Percentiles rank a stretch among this genome's conserved stretches.
These are phyloP conservation scores for Ctenoplectra terminalis DNA, from an alignment of 1,140 invertebrate genomes.

Conservation along the genomic window DNA sequence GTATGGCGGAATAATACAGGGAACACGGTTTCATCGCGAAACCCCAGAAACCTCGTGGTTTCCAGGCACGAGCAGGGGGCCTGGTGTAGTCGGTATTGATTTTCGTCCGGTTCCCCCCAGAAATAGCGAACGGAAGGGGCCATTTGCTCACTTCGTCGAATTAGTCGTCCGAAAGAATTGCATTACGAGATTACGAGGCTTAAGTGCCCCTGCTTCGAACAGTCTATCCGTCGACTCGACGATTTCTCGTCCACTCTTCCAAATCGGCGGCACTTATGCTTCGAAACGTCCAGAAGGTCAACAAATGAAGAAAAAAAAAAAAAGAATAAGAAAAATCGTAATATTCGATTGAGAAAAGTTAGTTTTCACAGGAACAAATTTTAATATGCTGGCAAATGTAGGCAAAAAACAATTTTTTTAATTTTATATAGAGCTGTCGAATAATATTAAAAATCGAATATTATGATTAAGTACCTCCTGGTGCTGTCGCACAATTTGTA, in stretches of 20 bases:
- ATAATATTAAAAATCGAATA: too few relatives aligned
- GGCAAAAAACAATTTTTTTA: too few relatives aligned
- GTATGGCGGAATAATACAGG: background rate
- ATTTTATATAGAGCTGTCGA: too few relatives aligned
- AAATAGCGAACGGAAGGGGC: constrained; percentile 50
- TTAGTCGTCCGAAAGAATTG: constrained; percentile 67
- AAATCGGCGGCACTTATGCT: background rate
- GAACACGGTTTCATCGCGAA: constrained; percentile 36
- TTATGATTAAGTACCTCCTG: too few relatives aligned
- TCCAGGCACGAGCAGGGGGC: constrained; percentile 42
- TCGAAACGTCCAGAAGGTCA: too few relatives aligned
- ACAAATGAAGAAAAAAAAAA: too few relatives aligned
- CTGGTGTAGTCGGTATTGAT: constrained; percentile 58
- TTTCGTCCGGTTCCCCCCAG: constrained; percentile 47
- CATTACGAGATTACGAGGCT: constrained; percentile 65
- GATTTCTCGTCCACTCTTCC: background rate
- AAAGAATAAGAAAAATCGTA: too few relatives aligned
- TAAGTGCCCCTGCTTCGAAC: constrained; percentile 21
- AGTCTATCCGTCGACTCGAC: constrained; percentile 3
- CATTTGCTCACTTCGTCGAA: constrained; percentile 65
- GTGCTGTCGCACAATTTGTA: too few relatives aligned
- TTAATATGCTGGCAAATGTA: too few relatives aligned
- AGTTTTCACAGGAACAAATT: too few relatives aligned
- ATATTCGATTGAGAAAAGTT: too few relatives aligned
- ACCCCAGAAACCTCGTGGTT: constrained; percentile 45